A percentile compares a stretch with the other conserved stretches of the same genome.
These are phyloP conservation scores for Mormyrops boulengeri DNA, from an alignment of 2,797 vertebrate species.

Conservation along the genomic window DNA sequence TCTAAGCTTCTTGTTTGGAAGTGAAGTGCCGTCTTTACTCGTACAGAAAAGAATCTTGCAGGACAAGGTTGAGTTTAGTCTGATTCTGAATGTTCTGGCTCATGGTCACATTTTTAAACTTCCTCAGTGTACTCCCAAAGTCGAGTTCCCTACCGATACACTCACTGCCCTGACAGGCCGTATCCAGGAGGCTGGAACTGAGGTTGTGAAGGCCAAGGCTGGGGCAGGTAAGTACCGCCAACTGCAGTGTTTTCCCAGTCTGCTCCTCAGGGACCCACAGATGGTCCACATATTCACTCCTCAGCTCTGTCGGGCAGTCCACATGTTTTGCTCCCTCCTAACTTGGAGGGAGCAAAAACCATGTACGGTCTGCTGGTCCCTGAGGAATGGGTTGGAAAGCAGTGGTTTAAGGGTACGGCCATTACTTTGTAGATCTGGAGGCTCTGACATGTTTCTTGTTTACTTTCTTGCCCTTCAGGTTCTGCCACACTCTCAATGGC, in stretches of 20 bases:
- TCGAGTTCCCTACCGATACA: slow-evolving; percentile 87
- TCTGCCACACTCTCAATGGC: slow-evolving; percentile 98
- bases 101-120: slow-evolving; percentile 1
- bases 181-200: slow-evolving; percentile 96
- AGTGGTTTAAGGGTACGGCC: not conserved
- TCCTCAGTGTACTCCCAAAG: slow-evolving; percentile 80
- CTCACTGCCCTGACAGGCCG: slow-evolving; percentile 71
- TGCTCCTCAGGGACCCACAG: not conserved
- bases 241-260: not conserved
- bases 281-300: not conserved
- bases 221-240: slow-evolving; percentile 66
- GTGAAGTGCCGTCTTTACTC: not conserved
- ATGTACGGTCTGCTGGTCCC: not conserved
- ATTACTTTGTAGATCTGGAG: not conserved
- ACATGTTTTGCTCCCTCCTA: not conserved
- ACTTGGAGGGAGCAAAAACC: not conserved
- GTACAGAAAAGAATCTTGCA: not conserved
- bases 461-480: slow-evolving; percentile 50
- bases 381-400: not conserved
- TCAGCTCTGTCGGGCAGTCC: no score
- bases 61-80: slow-evolving; percentile 15
- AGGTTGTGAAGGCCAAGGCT: slow-evolving; percentile 95
- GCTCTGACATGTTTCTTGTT: not conserved
- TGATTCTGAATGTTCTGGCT: not conserved
- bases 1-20: not conserved